A percentile compares a stretch with the other conserved stretches of the same genome.
phyloP scores from a whole-genome alignment of 2,113 vertebrate species.

The Clupea harengus region DNA sequence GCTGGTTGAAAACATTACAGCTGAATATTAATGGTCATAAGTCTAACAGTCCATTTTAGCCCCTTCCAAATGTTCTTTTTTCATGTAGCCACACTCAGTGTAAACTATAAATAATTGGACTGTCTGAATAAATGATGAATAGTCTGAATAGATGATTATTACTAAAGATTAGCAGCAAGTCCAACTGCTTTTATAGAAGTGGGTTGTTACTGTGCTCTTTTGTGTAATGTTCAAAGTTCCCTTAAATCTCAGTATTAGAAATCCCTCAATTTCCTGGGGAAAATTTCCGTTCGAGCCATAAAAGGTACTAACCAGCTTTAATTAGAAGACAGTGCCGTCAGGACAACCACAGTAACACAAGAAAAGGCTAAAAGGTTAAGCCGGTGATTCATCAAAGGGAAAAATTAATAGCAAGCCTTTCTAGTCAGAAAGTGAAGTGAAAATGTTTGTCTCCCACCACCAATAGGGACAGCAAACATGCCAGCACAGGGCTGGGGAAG shows the following conservation, averaged over 20 bases:
- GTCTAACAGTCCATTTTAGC: background rate
- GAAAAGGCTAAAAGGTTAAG: constrained; percentile 36
- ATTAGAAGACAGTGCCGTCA: background rate
- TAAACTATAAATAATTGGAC: no score
- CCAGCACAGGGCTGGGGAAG: constrained; percentile 50
- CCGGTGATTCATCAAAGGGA: constrained; percentile 35
- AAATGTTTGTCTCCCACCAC: constrained; percentile 70
- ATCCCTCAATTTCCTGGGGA: background rate
- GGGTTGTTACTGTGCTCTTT: background rate
- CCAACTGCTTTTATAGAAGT: background rate
- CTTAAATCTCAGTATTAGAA: background rate
- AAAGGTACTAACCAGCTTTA: background rate
- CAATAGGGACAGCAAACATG: constrained; percentile 73
- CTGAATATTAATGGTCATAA: background rate
- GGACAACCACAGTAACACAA: background rate
- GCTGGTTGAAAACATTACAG: background rate
- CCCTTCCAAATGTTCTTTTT: background rate
- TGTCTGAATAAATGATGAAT: no score
- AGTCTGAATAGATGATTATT: no score
- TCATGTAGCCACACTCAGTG: no score
- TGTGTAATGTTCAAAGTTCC: background rate
- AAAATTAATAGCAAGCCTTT: constrained; percentile 54
- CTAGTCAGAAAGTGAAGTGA: constrained; percentile 53
- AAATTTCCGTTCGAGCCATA: background rate
- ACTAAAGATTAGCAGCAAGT: no score